Percentiles rank a stretch among this genome's conserved stretches.
Conservation (phyloP, 2,888 invertebrate genomes). For the Ochropacha duplaris region DNA sequence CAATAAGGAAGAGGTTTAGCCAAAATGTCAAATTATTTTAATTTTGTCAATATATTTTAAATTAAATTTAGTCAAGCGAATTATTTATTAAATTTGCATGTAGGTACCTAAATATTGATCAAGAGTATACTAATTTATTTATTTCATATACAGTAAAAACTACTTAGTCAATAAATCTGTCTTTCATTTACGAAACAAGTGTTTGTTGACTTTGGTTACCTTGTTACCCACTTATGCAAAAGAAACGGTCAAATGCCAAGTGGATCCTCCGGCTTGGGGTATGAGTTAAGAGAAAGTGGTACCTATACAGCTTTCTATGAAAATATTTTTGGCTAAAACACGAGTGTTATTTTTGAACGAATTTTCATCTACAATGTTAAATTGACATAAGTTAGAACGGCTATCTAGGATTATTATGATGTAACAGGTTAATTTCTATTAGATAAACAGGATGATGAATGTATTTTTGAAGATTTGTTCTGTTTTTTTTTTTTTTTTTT, state of each 20-base stretch:
- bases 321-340: slow-evolving; percentile 9
- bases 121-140: no score
- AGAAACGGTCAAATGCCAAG: slow-evolving; percentile 7
- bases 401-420: neutral
- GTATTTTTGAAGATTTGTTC: no score
- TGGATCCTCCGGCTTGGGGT: slow-evolving; percentile 11
- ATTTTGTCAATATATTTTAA: no score
- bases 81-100: no score
- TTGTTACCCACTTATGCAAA: neutral
- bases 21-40: slow-evolving; percentile 8
- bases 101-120: no score
- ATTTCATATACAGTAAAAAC: neutral
- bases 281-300: slow-evolving; percentile 22
- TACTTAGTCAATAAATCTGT: no score
- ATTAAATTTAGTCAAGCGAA: no score
- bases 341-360: neutral
- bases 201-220: no score
- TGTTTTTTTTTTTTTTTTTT: no score
- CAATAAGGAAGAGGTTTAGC: slow-evolving; percentile 6
- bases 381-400: neutral
- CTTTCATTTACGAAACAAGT: no score
- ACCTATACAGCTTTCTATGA: slow-evolving; percentile 33
- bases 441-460: no score
- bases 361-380: slow-evolving; percentile 7
- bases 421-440: no score